These are phyloP conservation scores for Macaca nemestrina DNA, from an alignment of 2,113 vertebrate species.

Conservation along the genomic window DNA sequence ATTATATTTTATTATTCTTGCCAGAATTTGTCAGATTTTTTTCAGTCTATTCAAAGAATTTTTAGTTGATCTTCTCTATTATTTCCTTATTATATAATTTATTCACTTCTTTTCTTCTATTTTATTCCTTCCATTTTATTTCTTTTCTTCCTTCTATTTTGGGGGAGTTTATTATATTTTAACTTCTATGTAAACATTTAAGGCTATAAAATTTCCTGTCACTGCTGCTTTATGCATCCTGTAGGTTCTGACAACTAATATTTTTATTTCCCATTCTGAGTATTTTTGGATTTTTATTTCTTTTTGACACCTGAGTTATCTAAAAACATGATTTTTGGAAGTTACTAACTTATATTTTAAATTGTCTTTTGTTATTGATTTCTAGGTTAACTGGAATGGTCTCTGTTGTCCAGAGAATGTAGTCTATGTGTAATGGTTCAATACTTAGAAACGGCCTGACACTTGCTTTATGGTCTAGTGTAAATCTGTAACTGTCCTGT, in stretches of 20 bases:
- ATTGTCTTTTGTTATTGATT: constrained; percentile 11
- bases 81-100: constrained; percentile 25
- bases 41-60: background rate
- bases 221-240: constrained; percentile 18
- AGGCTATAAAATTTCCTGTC: constrained; percentile 19
- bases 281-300: constrained; percentile 47
- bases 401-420: background rate
- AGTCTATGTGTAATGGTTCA: background rate
- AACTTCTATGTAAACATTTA: constrained; percentile 35
- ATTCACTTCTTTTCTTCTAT: constrained; percentile 40
- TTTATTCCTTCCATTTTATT: background rate
- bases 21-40: background rate
- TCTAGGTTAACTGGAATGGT: background rate
- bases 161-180: constrained; percentile 38
- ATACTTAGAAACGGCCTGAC: background rate
- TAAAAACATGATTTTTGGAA: constrained; percentile 54
- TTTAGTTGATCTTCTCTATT: constrained; percentile 15
- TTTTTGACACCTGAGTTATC: constrained; percentile 44
- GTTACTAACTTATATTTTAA: constrained; percentile 30
- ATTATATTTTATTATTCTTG: constrained; percentile 44
- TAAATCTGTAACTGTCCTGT: background rate
- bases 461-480: constrained; percentile 10
- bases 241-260: background rate
- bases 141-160: background rate
- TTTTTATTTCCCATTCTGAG: constrained; percentile 53